A percentile compares a stretch with the other conserved stretches of the same genome.
phyloP scores from a whole-genome alignment of 2,888 invertebrate species.

The Lycia hirtaria region DNA sequence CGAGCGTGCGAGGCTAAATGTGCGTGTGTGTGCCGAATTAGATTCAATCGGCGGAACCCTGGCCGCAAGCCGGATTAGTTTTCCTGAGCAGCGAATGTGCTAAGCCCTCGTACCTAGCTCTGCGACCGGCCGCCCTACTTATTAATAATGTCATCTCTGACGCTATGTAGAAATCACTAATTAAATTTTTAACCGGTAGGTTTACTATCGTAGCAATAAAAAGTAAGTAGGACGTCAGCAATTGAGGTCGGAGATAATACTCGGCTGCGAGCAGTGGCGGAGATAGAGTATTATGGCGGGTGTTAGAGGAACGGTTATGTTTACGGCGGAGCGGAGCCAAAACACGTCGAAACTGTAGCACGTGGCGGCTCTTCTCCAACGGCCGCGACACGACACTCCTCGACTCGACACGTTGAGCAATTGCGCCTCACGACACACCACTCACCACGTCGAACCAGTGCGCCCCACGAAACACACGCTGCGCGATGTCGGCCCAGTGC shows the following conservation, averaged over 20 bases:
- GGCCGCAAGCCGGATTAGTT: conserved; percentile 21
- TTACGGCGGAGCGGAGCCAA: conserved; percentile 4
- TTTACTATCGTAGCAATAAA: not conserved
- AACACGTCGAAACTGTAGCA: not conserved
- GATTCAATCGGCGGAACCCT: not conserved
- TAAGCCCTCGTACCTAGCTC: not conserved
- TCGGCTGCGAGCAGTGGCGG: not conserved
- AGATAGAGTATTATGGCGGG: conserved; percentile 2
- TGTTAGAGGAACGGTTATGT: conserved; percentile 23
- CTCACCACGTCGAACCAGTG: not conserved
- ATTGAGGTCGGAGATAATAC: not conserved
- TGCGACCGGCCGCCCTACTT: not conserved
- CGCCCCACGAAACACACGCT: too few species aligned
- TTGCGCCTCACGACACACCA: not conserved
- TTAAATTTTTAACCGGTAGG: not conserved
- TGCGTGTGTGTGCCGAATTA: conserved; percentile 16
- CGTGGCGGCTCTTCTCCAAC: not conserved
- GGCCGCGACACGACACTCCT: too few species aligned
- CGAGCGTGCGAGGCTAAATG: not conserved
- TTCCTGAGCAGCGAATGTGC: conserved; percentile 26
- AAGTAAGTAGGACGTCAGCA: not conserved
- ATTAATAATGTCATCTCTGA: not conserved
- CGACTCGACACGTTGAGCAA: too few species aligned
- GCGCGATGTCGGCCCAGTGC: too few species aligned
- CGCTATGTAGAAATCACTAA: not conserved